Conservation (phyloP, 1,140 invertebrate genomes). For the Venustaconcha ellipsiformis region DNA sequence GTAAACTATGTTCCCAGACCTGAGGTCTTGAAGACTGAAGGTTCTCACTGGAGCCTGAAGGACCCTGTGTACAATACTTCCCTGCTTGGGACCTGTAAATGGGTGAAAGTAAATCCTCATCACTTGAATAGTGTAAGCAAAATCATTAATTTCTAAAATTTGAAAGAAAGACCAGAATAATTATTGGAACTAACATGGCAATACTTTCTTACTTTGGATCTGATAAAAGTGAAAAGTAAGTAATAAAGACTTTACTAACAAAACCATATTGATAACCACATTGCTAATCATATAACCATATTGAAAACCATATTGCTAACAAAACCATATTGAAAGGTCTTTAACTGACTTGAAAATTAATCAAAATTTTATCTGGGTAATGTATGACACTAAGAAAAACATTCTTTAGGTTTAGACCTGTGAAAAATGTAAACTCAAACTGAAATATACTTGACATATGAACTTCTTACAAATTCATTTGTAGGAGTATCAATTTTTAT, state of each 20-base stretch:
- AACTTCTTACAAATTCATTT: no score
- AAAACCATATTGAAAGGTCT: not conserved
- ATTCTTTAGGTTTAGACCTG: no score
- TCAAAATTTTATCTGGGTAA: no score
- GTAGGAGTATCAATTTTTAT: no score
- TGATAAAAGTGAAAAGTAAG: not conserved
- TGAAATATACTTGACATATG: no score
- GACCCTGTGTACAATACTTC: constrained; percentile 18
- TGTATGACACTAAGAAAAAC: no score
- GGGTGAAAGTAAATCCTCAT: not conserved
- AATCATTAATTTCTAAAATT: no score
- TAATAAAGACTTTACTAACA: not conserved
- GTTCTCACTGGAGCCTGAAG: constrained; percentile 6
- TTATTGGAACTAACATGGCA: no score
- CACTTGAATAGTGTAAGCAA: not conserved
- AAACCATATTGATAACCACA: not conserved
- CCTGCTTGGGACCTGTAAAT: constrained; percentile 41
- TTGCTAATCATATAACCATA: no score
- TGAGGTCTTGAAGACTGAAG: constrained; percentile 43
- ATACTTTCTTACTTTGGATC: not conserved
- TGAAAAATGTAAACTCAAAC: no score
- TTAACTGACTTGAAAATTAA: not conserved
- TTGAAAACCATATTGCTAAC: not conserved
- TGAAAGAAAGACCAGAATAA: not conserved
- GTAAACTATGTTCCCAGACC: constrained; percentile 38